Evolutionary conservation across 2,113 vertebrate species (phyloP).

Genomic region (Pontoporia blainvillei): DNA sequence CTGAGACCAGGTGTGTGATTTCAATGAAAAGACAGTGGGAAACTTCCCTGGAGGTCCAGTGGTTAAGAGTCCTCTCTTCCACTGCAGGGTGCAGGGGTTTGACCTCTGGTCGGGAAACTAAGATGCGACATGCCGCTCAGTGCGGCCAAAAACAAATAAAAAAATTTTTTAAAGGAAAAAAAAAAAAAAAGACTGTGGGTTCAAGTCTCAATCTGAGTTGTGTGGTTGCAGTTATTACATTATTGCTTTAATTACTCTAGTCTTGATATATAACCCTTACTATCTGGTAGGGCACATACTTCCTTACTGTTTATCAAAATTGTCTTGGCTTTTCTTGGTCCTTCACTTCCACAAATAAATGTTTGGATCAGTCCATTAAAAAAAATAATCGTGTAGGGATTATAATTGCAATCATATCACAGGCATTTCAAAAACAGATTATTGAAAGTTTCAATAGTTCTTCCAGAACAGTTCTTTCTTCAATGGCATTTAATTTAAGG

Average conservation of each 20-base stretch:
- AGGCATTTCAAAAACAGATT: neutral
- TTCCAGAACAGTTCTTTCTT: neutral
- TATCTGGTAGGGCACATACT: neutral
- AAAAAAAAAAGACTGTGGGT: neutral
- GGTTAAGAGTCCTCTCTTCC: too few relatives aligned
- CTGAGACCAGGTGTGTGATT: too few relatives aligned
- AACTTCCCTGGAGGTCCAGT: too few relatives aligned
- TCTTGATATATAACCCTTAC: neutral
- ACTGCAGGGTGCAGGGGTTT: too few relatives aligned
- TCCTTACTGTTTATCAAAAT: neutral
- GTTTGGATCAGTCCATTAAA: neutral
- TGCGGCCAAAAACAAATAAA: too few relatives aligned
- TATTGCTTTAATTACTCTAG: neutral
- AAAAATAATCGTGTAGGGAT: neutral
- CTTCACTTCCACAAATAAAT: neutral
- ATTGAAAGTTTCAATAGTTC: neutral
- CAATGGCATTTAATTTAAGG: neutral
- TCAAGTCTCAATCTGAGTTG: neutral
- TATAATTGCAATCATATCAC: neutral
- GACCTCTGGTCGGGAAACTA: too few relatives aligned
- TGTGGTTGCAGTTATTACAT: neutral
- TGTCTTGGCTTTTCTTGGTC: neutral
- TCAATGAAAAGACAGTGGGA: too few relatives aligned
- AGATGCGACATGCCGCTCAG: too few relatives aligned
- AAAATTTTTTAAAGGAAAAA: too few relatives aligned